Evolutionary conservation across 1,140 invertebrate species (phyloP).

Genomic region (Diabrotica undecimpunctata): DNA sequence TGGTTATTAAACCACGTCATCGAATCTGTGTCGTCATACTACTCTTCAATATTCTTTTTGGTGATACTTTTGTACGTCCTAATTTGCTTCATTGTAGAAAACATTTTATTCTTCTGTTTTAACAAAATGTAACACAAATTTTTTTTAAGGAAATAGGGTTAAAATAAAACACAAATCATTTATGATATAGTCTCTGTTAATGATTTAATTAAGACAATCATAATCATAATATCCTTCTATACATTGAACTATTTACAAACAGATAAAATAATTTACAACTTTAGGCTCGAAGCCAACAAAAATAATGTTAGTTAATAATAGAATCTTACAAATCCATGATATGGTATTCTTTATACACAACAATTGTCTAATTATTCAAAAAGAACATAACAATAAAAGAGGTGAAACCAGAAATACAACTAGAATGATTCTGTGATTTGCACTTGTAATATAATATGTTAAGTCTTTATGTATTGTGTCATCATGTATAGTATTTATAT

Average conservation of each 20-base stretch:
- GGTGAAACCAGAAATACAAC: slow-evolving; percentile 31
- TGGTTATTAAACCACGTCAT: no score
- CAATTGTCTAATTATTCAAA: slow-evolving; percentile 40
- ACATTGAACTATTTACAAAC: slow-evolving; percentile 49
- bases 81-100: no score
- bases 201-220: slow-evolving; percentile 49
- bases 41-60: no score
- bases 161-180: slow-evolving; percentile 11
- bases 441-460: neutral
- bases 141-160: no score
- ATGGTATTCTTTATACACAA: slow-evolving; percentile 47
- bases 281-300: slow-evolving; percentile 40
- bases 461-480: no score
- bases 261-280: slow-evolving; percentile 46
- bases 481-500: no score
- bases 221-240: slow-evolving; percentile 49
- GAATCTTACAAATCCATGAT: slow-evolving; percentile 45
- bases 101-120: no score
- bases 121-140: no score
- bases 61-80: no score
- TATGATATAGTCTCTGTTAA: slow-evolving; percentile 39
- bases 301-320: slow-evolving; percentile 42
- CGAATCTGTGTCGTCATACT: no score
- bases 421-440: slow-evolving; percentile 19
- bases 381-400: slow-evolving; percentile 39